Evolutionary conservation across 2,888 invertebrate species (phyloP), one percentile per base, ranked within the genome.

Genomic region (Mamestra brassicae): DNA sequence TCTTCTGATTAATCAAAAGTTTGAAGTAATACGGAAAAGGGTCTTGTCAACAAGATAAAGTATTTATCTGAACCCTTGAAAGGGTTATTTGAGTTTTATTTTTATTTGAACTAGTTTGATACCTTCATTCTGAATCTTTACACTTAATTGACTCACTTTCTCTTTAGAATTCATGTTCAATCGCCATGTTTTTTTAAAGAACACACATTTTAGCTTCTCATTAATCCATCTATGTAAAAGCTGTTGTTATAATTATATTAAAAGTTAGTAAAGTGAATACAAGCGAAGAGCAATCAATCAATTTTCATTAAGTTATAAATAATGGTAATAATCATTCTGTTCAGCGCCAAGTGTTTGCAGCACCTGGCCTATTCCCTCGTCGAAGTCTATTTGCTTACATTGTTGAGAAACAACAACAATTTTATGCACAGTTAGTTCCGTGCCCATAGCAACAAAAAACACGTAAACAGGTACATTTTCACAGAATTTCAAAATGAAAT

Each of bases 61-160:
- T 36, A 63, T 58, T 55, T 65, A 54, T 17, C 13, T 8, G 47
- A 26, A 81, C 34, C 52, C 54, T 55, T 55, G 5, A 55, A 64
- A 60, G 47, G 42, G 42, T 82, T 76, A 55, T 82, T 64, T 64
- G 60, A 36, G 26, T 65, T 82, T 55, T 11, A 60, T 81, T 76
- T 63, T 36, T 64, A 64, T 55, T 60, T 26, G n/a, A 76, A n/a
- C 13, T 50, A 42, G 47, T 64, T 64, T 38, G 0, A 11, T 34
- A 54, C 52, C 10, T 42, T 7, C 47, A 15, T 73, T 36, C 50
- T 50, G 55, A 4, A 4, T 7, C 7, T 17, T 17, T n/a, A 47
- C 72, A n/a, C 11, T 4, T 45, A 71, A 4, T 34, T 13, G 11
- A 15, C 10, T 42, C 42, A 42, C 45, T 10, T n/a, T 69, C 26